A percentile compares a stretch with the other conserved stretches of the same genome.
These are phyloP conservation scores for Zeugodacus cucurbitae DNA, from an alignment of 1,140 invertebrate species.

Conservation along the genomic window DNA sequence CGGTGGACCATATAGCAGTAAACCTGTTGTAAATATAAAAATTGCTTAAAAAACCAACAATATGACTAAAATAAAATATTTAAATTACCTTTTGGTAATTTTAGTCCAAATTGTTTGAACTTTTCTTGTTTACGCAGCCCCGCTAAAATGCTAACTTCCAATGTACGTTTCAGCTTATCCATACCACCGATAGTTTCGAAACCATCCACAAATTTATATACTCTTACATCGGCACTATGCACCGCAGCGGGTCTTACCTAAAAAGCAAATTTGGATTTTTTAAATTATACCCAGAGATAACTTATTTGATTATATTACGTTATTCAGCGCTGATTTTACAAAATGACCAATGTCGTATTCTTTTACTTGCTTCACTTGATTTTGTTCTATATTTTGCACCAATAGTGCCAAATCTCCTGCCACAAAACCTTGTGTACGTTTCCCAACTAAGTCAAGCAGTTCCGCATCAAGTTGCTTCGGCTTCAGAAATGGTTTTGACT, in stretches of 20 bases:
- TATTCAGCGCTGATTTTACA: background rate
- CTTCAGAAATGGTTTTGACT: background rate
- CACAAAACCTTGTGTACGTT: conserved; percentile 59
- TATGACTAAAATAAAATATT: background rate
- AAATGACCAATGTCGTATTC: background rate
- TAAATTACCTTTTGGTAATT: conserved; percentile 65
- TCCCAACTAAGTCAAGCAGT: conserved; percentile 49
- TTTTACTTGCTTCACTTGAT: conserved; percentile 18
- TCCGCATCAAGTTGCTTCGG: background rate
- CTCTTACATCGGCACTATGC: conserved; percentile 69
- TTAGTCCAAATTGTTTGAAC: conserved; percentile 72
- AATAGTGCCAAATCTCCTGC: conserved; percentile 55
- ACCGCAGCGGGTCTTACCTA: conserved; percentile 67
- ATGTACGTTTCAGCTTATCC: conserved; percentile 71
- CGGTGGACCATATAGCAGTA: conserved; percentile 81
- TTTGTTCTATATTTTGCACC: conserved; percentile 48
- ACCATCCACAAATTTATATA: conserved; percentile 63
- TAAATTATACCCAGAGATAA: background rate
- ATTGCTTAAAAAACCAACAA: background rate
- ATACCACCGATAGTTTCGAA: conserved; percentile 77
- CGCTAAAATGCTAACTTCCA: conserved; percentile 74
- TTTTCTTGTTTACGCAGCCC: conserved; percentile 73
- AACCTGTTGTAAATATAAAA: conserved; percentile 52
- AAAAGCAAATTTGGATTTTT: background rate
- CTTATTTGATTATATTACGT: background rate